A percentile compares a stretch with the other conserved stretches of the same genome.
Evolutionary conservation across 1,140 invertebrate genomes (phyloP).

Genomic region (Pectinophora gossypiella): DNA sequence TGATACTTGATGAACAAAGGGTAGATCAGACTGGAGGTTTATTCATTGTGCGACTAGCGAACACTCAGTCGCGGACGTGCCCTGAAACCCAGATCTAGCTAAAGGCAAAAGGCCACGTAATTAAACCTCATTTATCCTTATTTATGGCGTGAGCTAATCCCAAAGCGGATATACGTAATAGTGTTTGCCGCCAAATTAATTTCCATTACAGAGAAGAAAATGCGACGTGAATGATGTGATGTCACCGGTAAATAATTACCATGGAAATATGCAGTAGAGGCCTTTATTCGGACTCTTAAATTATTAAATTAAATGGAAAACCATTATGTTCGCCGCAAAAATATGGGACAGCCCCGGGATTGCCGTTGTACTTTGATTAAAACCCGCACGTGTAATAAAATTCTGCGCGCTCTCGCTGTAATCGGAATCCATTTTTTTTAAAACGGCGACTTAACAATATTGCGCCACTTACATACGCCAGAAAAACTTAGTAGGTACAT

Average conservation of each 20-base stretch:
- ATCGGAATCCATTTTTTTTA: too few relatives aligned
- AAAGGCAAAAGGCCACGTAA: conserved; percentile 40
- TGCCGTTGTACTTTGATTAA: not conserved
- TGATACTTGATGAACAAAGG: not conserved
- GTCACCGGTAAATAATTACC: conserved; percentile 15
- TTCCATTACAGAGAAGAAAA: conserved; percentile 20
- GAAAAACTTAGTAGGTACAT: too few relatives aligned
- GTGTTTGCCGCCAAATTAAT: conserved; percentile 25
- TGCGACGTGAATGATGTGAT: conserved; percentile 18
- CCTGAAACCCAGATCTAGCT: conserved; percentile 25
- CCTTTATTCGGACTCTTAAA: conserved; percentile 6
- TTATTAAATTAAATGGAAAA: conserved; percentile 10
- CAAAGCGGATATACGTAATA: too few relatives aligned
- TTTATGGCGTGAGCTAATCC: conserved; percentile 44
- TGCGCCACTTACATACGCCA: too few relatives aligned
- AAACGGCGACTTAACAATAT: too few relatives aligned
- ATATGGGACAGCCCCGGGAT: not conserved
- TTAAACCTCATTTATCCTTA: conserved; percentile 58
- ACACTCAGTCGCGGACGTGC: conserved; percentile 30
- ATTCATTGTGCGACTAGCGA: conserved; percentile 17
- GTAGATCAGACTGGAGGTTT: not conserved
- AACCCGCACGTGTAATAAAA: not conserved
- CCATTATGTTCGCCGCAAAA: conserved; percentile 4
- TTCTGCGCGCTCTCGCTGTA: too few relatives aligned
- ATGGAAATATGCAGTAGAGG: not conserved